Percentiles rank a stretch among this genome's conserved stretches.
Evolutionary conservation across 2,797 vertebrate genomes (phyloP).

Genomic region (Apogon hyalosoma): DNA sequence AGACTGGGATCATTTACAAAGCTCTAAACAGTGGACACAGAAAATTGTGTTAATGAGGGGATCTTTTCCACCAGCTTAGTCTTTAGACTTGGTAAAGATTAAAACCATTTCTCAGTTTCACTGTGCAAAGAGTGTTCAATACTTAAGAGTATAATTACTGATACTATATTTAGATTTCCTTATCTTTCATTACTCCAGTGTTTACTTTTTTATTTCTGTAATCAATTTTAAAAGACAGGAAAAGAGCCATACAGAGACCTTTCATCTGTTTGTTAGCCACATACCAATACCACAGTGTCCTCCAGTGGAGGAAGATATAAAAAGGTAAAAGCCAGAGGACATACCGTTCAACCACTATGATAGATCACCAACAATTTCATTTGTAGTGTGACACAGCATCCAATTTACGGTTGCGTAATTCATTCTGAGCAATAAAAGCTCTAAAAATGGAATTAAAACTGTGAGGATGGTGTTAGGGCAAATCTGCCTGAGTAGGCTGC

Average conservation of each 20-base stretch:
- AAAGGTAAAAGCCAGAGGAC: constrained; percentile 31
- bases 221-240: constrained; percentile 29
- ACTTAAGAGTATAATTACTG: constrained; percentile 24
- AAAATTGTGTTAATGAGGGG: constrained; percentile 21
- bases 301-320: constrained; percentile 70
- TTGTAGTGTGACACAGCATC: constrained; percentile 11
- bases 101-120: constrained; percentile 33
- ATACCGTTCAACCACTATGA: constrained; percentile 9
- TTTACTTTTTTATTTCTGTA: constrained; percentile 37
- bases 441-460: constrained; percentile 41
- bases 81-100: constrained; percentile 39
- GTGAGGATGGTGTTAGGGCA: constrained; percentile 20
- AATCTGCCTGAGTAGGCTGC: background rate
- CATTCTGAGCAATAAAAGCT: constrained; percentile 41
- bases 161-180: constrained; percentile 29
- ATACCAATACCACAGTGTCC: constrained; percentile 69
- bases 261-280: constrained; percentile 9
- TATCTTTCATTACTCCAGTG: constrained; percentile 9
- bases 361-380: constrained; percentile 31
- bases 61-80: constrained; percentile 12
- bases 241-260: background rate
- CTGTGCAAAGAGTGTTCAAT: background rate
- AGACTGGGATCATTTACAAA: constrained; percentile 38
- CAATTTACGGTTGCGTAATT: constrained; percentile 36
- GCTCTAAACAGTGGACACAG: constrained; percentile 14